A percentile compares a stretch with the other conserved stretches of the same genome.
Evolutionary conservation across 2,888 invertebrate genomes (phyloP).

Genomic region (Drosophila histrio): DNA sequence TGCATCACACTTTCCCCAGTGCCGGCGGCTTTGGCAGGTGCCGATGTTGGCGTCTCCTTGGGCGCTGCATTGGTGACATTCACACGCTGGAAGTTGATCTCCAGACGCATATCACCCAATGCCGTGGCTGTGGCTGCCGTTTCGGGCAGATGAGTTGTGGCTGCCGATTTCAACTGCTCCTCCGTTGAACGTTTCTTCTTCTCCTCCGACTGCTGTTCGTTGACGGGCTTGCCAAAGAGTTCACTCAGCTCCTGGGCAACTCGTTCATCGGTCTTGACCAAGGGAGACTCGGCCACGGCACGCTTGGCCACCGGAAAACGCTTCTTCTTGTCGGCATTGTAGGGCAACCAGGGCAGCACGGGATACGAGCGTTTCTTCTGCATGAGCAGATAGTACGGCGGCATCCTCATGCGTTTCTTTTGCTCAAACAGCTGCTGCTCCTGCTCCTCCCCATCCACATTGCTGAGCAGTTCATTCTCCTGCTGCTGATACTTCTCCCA

Average conservation of each 20-base stretch:
- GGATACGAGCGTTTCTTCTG: constrained; percentile 83
- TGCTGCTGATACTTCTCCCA: constrained; percentile 84
- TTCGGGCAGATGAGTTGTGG: constrained; percentile 54
- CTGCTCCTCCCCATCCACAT: constrained; percentile 64
- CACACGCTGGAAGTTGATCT: constrained; percentile 69
- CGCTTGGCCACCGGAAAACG: constrained; percentile 89
- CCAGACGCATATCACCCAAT: constrained; percentile 68
- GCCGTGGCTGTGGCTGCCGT: constrained; percentile 49
- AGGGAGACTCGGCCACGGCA: constrained; percentile 84
- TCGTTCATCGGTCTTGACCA: constrained; percentile 88
- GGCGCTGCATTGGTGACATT: constrained; percentile 48
- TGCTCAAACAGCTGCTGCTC: constrained; percentile 79
- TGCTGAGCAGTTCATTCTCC: constrained; percentile 73
- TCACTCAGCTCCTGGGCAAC: constrained; percentile 89
- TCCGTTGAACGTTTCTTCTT: constrained; percentile 85
- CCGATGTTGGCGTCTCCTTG: constrained; percentile 21
- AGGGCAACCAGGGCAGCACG: constrained; percentile 84
- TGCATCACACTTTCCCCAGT: constrained; percentile 77
- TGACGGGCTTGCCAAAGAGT: constrained; percentile 85
- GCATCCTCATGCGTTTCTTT: constrained; percentile 80
- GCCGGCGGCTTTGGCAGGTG: constrained; percentile 34
- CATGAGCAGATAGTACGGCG: constrained; percentile 82
- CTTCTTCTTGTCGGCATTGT: constrained; percentile 84
- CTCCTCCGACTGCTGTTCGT: constrained; percentile 82
- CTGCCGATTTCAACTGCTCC: constrained; percentile 46